Percentiles rank a stretch among this genome's conserved stretches.
Conservation (phyloP, 2,888 invertebrate genomes). For the Tetropium fuscum region DNA sequence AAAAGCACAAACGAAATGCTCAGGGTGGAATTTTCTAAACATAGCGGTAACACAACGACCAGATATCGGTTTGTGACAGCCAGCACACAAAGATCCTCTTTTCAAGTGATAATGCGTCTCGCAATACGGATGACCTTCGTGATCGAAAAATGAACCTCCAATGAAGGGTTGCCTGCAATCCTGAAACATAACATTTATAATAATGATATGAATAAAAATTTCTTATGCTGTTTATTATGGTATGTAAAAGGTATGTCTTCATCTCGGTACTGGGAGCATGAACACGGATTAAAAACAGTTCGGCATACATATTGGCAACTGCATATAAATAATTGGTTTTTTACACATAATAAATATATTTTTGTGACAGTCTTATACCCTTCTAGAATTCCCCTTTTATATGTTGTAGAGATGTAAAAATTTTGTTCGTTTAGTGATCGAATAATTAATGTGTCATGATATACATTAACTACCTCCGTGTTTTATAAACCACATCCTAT, state of each 20-base stretch:
- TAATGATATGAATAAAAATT: neutral
- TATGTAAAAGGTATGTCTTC: neutral
- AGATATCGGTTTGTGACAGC: conserved; percentile 97
- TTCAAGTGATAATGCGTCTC: conserved; percentile 99
- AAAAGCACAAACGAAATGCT: conserved; percentile 99
- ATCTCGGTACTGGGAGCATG: no score
- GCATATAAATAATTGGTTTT: no score
- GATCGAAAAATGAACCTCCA: conserved; percentile 98
- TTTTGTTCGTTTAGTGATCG: no score
- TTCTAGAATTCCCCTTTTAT: no score
- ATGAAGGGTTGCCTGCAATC: conserved; percentile 97
- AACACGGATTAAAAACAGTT: no score
- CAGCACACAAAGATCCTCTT: conserved; percentile 96
- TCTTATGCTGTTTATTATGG: neutral
- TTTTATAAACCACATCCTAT: no score
- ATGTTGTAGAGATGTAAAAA: no score
- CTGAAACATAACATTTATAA: conserved; percentile 69
- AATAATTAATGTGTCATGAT: no score
- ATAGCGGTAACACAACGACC: conserved; percentile 99
- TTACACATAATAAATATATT: no score
- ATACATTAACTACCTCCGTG: no score
- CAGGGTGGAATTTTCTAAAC: conserved; percentile 99
- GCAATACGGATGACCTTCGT: conserved; percentile 97
- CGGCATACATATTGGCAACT: no score
- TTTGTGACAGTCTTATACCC: no score